These are phyloP conservation scores for Tetragonula carbonaria DNA, from an alignment of 2,888 invertebrate species.

Conservation along the genomic window DNA sequence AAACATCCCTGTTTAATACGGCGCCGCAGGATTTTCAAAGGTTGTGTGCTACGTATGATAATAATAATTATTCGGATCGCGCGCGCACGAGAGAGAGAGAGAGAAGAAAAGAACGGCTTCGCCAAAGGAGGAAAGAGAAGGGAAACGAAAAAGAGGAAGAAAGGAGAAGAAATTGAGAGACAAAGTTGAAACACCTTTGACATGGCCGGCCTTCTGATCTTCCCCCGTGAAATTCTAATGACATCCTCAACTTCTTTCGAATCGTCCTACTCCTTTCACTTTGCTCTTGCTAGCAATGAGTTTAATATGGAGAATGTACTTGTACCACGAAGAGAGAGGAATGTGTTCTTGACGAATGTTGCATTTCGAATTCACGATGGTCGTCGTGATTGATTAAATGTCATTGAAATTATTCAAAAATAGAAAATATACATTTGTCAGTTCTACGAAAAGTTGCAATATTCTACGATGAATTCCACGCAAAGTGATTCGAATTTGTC, in stretches of 20 bases:
- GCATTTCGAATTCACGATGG: no score
- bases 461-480: no score
- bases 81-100: background rate
- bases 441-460: no score
- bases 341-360: background rate
- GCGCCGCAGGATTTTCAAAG: background rate
- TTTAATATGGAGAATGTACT: background rate
- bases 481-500: no score
- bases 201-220: conserved; percentile 2
- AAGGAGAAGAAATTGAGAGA: background rate
- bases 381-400: no score
- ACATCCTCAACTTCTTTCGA: conserved; percentile 10
- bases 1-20: background rate
- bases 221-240: conserved; percentile 18
- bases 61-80: background rate
- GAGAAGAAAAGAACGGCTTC: background rate
- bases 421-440: no score
- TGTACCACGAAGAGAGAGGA: background rate
- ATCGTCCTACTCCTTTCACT: conserved; percentile 7
- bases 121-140: no score
- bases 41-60: no score
- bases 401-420: no score
- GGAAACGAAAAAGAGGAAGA: background rate
- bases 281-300: background rate
- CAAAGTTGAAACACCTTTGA: conserved; percentile 18